Conservation (phyloP, 2,797 vertebrate species). For the Sparus aurata region DNA sequence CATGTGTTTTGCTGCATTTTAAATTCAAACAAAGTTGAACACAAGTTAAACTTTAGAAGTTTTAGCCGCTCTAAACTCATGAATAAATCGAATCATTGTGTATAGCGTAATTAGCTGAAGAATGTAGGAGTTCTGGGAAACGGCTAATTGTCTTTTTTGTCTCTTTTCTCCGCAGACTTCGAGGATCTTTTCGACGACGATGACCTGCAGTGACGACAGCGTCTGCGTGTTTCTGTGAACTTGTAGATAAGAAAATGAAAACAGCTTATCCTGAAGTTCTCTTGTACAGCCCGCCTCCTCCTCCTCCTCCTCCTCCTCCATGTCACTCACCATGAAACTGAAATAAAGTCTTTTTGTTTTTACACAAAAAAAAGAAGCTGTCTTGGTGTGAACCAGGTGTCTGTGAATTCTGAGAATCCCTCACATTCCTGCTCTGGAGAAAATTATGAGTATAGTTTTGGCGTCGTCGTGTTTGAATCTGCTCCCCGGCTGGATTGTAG, state of each 20-base stretch:
- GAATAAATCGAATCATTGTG: not conserved
- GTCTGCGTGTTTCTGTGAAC: conserved; percentile 2
- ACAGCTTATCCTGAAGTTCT: conserved; percentile 6
- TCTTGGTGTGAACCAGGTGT: conserved; percentile 80
- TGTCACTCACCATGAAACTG: conserved; percentile 32
- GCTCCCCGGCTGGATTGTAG: conserved; percentile 81
- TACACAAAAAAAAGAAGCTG: conserved; percentile 16
- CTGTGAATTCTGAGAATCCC: conserved; percentile 72
- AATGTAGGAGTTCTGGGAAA: conserved; percentile 14
- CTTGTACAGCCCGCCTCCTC: conserved; percentile 39
- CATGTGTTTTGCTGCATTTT: not conserved
- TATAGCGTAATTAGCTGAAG: not conserved
- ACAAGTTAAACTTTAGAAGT: not conserved
- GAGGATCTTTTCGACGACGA: conserved; percentile 88
- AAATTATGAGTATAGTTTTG: conserved; percentile 84
- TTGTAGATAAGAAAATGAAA: conserved; percentile 52
- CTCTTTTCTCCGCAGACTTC: conserved; percentile 76
- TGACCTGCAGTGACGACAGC: conserved; percentile 83
- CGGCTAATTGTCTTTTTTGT: not conserved
- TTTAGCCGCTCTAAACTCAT: not conserved
- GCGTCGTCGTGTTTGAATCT: conserved; percentile 80
- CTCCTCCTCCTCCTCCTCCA: conserved; percentile 4
- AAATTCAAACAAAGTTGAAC: not conserved
- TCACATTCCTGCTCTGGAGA: conserved; percentile 80
- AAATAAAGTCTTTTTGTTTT: conserved; percentile 79